Conservation (phyloP, 2,797 vertebrate genomes). For the Coendou prehensilis region DNA sequence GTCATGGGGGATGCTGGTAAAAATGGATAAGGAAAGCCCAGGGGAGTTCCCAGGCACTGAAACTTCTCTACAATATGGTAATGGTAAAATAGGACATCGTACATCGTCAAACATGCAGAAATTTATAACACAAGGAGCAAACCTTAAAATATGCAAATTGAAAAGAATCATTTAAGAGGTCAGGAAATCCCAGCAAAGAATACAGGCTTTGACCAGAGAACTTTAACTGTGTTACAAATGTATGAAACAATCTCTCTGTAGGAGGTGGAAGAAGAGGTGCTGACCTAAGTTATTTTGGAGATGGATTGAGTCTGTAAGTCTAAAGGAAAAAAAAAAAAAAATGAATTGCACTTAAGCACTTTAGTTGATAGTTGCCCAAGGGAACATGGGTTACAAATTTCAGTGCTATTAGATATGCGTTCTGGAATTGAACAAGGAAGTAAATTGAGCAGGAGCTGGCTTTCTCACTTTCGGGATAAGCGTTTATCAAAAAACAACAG, state of each 20-base stretch:
- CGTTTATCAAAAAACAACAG: neutral
- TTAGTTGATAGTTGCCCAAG: neutral
- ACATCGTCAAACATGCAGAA: neutral
- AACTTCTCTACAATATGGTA: neutral
- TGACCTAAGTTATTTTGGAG: slow-evolving; percentile 11
- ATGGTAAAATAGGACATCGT: neutral
- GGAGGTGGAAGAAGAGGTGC: neutral
- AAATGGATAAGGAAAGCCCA: neutral
- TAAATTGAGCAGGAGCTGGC: neutral
- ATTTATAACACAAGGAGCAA: neutral
- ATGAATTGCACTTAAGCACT: neutral
- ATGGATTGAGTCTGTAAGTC: neutral
- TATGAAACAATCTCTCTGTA: neutral
- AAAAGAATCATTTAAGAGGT: slow-evolving; percentile 28
- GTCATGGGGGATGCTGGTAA: neutral
- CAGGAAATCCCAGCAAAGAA: slow-evolving; percentile 33
- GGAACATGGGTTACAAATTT: neutral
- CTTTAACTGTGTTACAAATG: slow-evolving; percentile 1
- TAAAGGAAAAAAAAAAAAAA: neutral
- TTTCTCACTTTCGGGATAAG: neutral
- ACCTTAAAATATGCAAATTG: slow-evolving; percentile 57
- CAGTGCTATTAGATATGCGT: no score
- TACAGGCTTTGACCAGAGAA: slow-evolving; percentile 50
- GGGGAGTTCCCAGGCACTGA: neutral
- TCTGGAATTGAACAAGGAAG: neutral